Base-by-base conservation (phyloP, 2,797 vertebrate genomes). In the Neoniphon sammara region DNA sequence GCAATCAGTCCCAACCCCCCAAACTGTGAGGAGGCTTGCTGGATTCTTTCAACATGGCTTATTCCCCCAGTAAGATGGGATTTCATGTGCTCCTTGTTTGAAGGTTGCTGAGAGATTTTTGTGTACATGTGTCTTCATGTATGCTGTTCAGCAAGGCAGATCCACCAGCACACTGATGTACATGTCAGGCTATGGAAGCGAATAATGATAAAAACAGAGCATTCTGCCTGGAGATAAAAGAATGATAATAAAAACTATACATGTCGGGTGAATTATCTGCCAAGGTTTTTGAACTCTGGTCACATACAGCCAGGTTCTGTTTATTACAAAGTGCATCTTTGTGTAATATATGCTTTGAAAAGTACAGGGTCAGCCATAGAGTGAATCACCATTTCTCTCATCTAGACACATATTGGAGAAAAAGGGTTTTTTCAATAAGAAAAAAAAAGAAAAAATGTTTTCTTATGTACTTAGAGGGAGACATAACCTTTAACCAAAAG, bases 321-420 rank as follows among this genome's bases (percentile, higher is more conserved):
- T 87, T 75, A 75, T 69, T 76, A 34, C 70, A 52, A 70, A 74
- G 50, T 77, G 11, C 63, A 66, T 77, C 27, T 78, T 50, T 80
- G 64, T 62, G 30, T 84, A 82, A 82, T 87, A 63, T 90, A 84
- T 89, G 75, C 74, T 82, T 80, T 84, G 73, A 84, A 85, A 84
- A 82, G 68, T 47, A 77, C 18, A 21, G 55, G 58, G 27, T 27
- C 9, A 15, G 63, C 70, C 81, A 77, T 46, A 39, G 9, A 11
- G 9, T 85, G 81, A 87, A 82, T 82, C 85, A 79, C 55, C 2
- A 23, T 77, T 62, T 50, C 27, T 36, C 65, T 49, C 72, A 54
- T 77, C 60, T 74, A 70, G 55, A 86, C 78, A 86, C 78, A 53
- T 52, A 66, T 55, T 65, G 62, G 25, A 73, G 64, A 59, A 72